A percentile compares a stretch with the other conserved stretches of the same genome.
These are phyloP conservation scores for Hiodon tergisus DNA, from an alignment of 2,113 vertebrate genomes.

Conservation along the genomic window DNA sequence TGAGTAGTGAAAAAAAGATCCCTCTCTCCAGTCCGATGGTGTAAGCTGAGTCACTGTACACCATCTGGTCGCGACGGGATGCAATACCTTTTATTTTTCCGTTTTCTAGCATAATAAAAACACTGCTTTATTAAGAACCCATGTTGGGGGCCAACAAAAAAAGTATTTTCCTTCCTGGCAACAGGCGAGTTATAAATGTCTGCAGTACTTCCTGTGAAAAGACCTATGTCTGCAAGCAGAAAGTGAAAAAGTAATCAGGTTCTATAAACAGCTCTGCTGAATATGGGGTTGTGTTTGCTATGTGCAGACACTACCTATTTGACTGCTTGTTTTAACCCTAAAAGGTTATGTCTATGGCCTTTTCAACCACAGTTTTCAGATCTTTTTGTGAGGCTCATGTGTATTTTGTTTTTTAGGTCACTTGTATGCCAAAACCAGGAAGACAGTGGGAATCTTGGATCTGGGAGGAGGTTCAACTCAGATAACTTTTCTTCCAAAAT, in stretches of 20 bases:
- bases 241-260: conserved; percentile 8
- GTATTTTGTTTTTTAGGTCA: conserved; percentile 69
- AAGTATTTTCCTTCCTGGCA: conserved; percentile 12
- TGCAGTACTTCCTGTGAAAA: conserved; percentile 5
- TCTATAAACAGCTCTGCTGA: neutral
- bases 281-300: neutral
- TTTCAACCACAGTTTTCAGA: conserved; percentile 3
- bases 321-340: neutral
- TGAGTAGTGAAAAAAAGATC: conserved; percentile 37
- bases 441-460: conserved; percentile 87
- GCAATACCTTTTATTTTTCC: conserved; percentile 32
- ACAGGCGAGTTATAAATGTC: conserved; percentile 1
- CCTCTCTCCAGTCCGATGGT: conserved; percentile 47
- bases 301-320: neutral
- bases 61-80: conserved; percentile 39
- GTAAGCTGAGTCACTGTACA: conserved; percentile 38
- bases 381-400: neutral
- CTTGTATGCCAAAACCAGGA: conserved; percentile 73
- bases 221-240: neutral
- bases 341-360: neutral
- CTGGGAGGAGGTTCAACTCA: conserved; percentile 95
- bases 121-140: conserved; percentile 17
- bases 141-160: neutral
- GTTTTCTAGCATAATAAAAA: conserved; percentile 12
- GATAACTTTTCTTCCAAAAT: conserved; percentile 89